These are phyloP conservation scores for Phrynocephalus vlangalii DNA, from an alignment of 2,797 vertebrate genomes.

Conservation along the genomic window DNA sequence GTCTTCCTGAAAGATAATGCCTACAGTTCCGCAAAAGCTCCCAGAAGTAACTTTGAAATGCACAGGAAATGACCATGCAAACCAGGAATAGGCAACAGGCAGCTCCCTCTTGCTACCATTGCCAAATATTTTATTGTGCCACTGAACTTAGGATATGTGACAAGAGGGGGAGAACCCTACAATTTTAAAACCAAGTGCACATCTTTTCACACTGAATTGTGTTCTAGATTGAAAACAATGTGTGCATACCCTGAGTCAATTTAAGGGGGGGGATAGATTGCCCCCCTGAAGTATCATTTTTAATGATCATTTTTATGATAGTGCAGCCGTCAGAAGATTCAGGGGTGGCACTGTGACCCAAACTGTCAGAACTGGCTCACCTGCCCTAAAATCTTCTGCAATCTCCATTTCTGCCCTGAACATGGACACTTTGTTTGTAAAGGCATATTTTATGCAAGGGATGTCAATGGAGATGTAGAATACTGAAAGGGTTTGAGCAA, in stretches of 20 bases:
- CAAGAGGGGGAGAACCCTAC: neutral
- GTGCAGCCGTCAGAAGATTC: too few relatives aligned
- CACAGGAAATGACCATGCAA: neutral
- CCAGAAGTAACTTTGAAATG: neutral
- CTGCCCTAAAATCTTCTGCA: constrained; percentile 17
- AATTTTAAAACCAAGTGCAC: neutral
- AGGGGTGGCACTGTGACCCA: too few relatives aligned
- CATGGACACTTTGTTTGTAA: neutral
- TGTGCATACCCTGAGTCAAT: neutral
- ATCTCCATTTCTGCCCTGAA: constrained; percentile 23
- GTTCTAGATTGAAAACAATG: neutral
- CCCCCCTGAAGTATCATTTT: neutral
- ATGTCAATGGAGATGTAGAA: constrained; percentile 52
- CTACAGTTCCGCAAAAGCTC: too few relatives aligned
- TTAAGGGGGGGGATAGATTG: neutral
- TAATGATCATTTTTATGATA: too few relatives aligned
- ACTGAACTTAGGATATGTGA: neutral
- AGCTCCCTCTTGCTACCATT: neutral
- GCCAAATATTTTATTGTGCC: neutral
- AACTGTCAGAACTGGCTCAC: neutral
- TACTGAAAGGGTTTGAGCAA: constrained; percentile 32
- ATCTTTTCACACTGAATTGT: neutral
- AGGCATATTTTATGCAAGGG: constrained; percentile 33
- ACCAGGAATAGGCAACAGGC: neutral
- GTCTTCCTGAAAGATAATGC: neutral